Evolutionary conservation across 2,888 invertebrate species (phyloP), one percentile per base, ranked within the genome.

Genomic region (Pristionchus exspectatus): DNA sequence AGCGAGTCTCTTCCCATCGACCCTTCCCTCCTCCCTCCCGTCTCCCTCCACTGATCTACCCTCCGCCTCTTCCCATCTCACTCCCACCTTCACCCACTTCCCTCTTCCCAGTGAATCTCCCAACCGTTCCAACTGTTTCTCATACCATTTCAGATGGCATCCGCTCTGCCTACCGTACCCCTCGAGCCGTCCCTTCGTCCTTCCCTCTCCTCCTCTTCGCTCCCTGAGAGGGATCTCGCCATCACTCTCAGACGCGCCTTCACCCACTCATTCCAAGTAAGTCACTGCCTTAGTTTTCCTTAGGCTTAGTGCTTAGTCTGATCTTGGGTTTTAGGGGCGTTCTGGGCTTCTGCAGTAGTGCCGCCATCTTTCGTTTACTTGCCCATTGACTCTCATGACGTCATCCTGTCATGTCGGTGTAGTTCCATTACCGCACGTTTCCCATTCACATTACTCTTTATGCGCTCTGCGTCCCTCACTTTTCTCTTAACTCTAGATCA

Each of bases 241-340:
- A 86, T 86, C 44, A 66, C 66, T 2, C 63, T 66, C n/a, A 33
- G 86, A 21, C 86, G 86, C 38, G 63, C 38, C 38, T 86, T 86
- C 86, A 86, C 86, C 66, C 86, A 66, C 63, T 86, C 86, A 18
- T 86, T 86, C 86, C 86, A 86, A 63, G 86, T 86, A 30, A 33
- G 24, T 30, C 21, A 33, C 54, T 27, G 30, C 66, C 24, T 66
- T 10, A 30, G 27, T 30, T n/a, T 74, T 30, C 3, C 21, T 74
- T 74, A 30, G 30, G 10, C 18, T 38, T 74, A 38, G 74, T 74
- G 66, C 16, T 16, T 66, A 66, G 9, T n/a, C 66, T 66, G 21
- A 27, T 16, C 16, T 66, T 2, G 24, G 9, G 18, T 4, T 1
- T 66, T 66, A n/a, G 66, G 21, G 16, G 9, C 24, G 9, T 27